Conservation (phyloP, 2,113 vertebrate species). For the Larimichthys crocea region DNA sequence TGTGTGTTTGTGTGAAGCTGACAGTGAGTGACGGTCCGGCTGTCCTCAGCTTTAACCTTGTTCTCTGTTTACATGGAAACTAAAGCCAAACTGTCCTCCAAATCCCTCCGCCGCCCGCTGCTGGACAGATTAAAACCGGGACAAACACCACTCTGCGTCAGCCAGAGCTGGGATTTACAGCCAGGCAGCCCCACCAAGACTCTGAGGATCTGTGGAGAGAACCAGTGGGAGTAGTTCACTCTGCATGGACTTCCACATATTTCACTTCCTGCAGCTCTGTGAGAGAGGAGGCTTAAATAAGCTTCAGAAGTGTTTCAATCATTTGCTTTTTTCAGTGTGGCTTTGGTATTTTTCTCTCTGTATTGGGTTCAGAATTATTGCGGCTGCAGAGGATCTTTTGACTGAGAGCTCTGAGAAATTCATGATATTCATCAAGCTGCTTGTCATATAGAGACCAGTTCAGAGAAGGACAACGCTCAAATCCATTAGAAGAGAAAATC, state of each 20-base stretch:
- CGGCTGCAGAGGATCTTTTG: no score
- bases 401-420: neutral
- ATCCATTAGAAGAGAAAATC: neutral
- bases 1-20: conserved; percentile 14
- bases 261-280: neutral
- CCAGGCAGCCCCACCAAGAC: conserved; percentile 23
- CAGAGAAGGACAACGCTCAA: neutral
- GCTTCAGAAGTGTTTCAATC: no score
- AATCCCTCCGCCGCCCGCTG: conserved; percentile 51
- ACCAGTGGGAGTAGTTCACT: conserved; percentile 6
- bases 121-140: conserved; percentile 55
- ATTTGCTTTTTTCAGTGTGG: no score
- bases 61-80: conserved; percentile 56
- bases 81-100: conserved; percentile 53
- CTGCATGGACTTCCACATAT: neutral
- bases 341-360: no score
- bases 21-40: conserved; percentile 51
- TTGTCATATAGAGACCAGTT: no score
- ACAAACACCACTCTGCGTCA: conserved; percentile 10
- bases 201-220: conserved; percentile 15
- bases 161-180: conserved; percentile 55
- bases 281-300: neutral
- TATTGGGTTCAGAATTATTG: no score
- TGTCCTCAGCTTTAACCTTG: conserved; percentile 56
- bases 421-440: neutral